Percentiles rank a stretch among this genome's conserved stretches.
Conservation (phyloP, 2,888 invertebrate genomes). For the Sesia apiformis region DNA sequence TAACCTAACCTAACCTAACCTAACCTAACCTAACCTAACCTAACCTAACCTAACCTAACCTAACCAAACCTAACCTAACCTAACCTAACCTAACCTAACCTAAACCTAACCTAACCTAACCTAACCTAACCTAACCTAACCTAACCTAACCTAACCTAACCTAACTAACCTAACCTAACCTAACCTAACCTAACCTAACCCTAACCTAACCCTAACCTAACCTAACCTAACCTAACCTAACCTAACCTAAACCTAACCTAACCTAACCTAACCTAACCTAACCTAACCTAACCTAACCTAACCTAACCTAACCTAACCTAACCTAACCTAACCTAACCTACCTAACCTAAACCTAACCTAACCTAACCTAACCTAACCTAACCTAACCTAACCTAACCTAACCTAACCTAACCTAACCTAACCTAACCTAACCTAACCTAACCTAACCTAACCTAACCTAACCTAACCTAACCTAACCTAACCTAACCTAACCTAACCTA, state of each 20-base stretch:
- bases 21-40: conserved; percentile 2
- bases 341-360: not conserved
- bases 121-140: no score
- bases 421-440: conserved; percentile 1
- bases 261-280: conserved; percentile 1
- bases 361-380: conserved; percentile 2
- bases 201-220: conserved; percentile 2
- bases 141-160: no score
- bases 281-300: conserved; percentile 1
- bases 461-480: conserved; percentile 1
- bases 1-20: conserved; percentile 3
- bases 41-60: conserved; percentile 2
- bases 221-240: not conserved
- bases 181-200: no score
- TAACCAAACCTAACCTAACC: no score
- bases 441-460: conserved; percentile 1
- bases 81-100: no score
- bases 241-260: not conserved
- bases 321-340: not conserved
- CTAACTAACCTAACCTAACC: no score
- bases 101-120: no score
- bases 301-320: not conserved
- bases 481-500: conserved; percentile 2
- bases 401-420: not conserved
- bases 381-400: conserved; percentile 1